Evolutionary conservation across 2,797 vertebrate species (phyloP).

Genomic region (Epinephelus malabaricus): DNA sequence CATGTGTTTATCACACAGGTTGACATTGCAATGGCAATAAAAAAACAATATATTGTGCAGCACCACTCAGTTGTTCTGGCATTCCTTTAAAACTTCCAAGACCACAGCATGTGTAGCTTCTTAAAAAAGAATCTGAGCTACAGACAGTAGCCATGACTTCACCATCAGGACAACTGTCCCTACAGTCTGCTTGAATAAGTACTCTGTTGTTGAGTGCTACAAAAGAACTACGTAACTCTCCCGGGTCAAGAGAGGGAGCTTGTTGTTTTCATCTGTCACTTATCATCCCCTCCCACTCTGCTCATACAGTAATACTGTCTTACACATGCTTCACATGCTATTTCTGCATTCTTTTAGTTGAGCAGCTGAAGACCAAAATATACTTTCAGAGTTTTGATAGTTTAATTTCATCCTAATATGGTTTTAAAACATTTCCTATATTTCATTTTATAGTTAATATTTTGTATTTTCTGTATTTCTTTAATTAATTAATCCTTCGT

Average conservation of each 20-base stretch:
- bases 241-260: background rate
- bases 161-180: background rate
- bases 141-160: background rate
- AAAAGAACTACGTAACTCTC: background rate
- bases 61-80: too few relatives aligned
- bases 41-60: too few relatives aligned
- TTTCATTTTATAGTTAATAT: background rate
- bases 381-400: background rate
- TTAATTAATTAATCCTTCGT: too few relatives aligned
- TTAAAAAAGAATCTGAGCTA: background rate
- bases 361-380: background rate
- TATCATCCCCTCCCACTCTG: background rate
- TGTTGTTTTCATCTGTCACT: slow-evolving; percentile 14
- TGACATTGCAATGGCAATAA: too few relatives aligned
- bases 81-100: background rate
- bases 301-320: background rate
- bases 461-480: background rate
- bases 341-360: slow-evolving; percentile 2
- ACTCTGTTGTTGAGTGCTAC: background rate
- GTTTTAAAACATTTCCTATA: background rate
- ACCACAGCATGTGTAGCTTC: background rate
- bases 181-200: slow-evolving; percentile 1
- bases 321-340: background rate
- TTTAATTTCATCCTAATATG: background rate
- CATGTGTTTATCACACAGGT: too few relatives aligned